Percentiles rank a stretch among this genome's conserved stretches.
These are phyloP conservation scores for Coregonus ussuriensis DNA, from an alignment of 2,797 vertebrate species.

Conservation along the genomic window DNA sequence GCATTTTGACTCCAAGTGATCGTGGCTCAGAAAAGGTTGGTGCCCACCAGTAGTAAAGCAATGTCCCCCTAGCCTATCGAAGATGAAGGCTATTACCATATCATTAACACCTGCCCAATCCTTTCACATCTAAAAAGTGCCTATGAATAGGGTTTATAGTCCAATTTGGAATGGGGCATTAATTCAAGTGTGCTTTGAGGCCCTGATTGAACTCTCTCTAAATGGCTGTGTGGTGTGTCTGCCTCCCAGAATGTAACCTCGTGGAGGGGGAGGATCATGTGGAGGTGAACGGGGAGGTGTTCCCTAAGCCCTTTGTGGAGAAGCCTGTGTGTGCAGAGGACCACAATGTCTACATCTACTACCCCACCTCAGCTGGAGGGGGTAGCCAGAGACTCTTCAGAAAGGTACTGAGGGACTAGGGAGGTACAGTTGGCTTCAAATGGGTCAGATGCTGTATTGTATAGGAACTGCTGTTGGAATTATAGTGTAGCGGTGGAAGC, in stretches of 20 bases:
- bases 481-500: neutral
- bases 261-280: conserved; percentile 95
- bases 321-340: conserved; percentile 97
- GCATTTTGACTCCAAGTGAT: too few species aligned
- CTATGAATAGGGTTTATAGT: neutral
- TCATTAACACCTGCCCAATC: neutral
- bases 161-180: neutral
- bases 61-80: too few species aligned
- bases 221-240: conserved; percentile 7
- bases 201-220: neutral
- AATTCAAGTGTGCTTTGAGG: neutral
- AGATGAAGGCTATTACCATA: too few species aligned
- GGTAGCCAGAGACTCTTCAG: conserved; percentile 97
- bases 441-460: too few species aligned
- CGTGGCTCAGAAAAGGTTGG: too few species aligned
- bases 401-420: conserved; percentile 77
- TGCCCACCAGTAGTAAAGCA: too few species aligned
- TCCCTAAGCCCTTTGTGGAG: conserved; percentile 97
- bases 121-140: neutral
- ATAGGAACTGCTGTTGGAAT: neutral
- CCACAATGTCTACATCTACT: conserved; percentile 99
- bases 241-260: conserved; percentile 71
- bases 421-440: neutral
- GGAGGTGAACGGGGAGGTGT: conserved; percentile 93
- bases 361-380: conserved; percentile 94